Percentiles rank a stretch among this genome's conserved stretches.
These are phyloP conservation scores for Unio pictorum DNA, from an alignment of 2,888 invertebrate species.

Conservation along the genomic window DNA sequence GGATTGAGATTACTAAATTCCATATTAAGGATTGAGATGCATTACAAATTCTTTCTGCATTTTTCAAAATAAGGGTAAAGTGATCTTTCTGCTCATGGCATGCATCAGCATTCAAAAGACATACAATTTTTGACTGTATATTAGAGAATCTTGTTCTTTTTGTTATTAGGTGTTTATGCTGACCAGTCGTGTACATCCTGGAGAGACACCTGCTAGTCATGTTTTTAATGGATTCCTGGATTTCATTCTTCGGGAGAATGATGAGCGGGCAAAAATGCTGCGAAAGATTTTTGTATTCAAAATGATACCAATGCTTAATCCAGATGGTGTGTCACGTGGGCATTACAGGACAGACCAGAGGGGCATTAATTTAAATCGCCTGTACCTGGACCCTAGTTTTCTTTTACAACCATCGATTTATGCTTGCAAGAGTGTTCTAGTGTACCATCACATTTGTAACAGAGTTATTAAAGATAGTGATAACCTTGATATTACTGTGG, in stretches of 20 bases:
- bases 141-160: conserved; percentile 3
- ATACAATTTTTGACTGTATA: neutral
- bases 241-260: conserved; percentile 81
- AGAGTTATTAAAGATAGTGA: conserved; percentile 42
- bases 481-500: conserved; percentile 38
- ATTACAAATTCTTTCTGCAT: no score
- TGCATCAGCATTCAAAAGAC: neutral
- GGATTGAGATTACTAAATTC: no score
- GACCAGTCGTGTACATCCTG: conserved; percentile 92
- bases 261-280: conserved; percentile 82
- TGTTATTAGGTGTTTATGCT: conserved; percentile 82
- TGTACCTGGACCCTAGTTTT: conserved; percentile 85
- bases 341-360: conserved; percentile 84
- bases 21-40: no score
- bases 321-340: conserved; percentile 89
- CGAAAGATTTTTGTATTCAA: conserved; percentile 85
- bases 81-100: neutral
- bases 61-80: neutral
- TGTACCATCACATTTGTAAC: conserved; percentile 71
- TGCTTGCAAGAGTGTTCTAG: conserved; percentile 82
- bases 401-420: conserved; percentile 87
- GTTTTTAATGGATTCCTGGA: conserved; percentile 91
- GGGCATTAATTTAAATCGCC: conserved; percentile 90
- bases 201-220: conserved; percentile 92
- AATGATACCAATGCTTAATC: conserved; percentile 91